These are phyloP conservation scores for Gobionotothen gibberifrons DNA, from an alignment of 2,797 vertebrate species.

Conservation along the genomic window DNA sequence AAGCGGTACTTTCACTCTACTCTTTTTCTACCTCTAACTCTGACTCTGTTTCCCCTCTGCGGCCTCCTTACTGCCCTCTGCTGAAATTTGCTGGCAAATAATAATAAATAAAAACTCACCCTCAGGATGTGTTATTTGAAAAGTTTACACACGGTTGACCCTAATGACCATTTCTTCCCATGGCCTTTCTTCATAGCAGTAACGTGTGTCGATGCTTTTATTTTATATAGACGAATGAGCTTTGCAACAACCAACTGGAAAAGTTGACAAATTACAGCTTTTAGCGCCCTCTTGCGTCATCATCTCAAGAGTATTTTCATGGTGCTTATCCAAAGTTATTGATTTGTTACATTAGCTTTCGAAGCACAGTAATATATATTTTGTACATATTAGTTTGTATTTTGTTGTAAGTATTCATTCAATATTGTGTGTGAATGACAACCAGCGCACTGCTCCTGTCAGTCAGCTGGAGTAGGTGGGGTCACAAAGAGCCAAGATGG, in stretches of 20 bases:
- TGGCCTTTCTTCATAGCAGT: neutral
- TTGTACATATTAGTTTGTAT: neutral
- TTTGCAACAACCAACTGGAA: slow-evolving; percentile 29
- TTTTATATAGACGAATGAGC: slow-evolving; percentile 43
- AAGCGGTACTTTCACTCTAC: neutral
- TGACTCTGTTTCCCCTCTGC: too few relatives aligned
- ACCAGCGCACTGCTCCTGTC: slow-evolving; percentile 43
- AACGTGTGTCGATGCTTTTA: slow-evolving; percentile 21
- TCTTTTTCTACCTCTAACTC: too few relatives aligned
- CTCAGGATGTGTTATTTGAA: too few relatives aligned
- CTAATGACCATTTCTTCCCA: too few relatives aligned
- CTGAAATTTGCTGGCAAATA: too few relatives aligned
- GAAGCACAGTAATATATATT: neutral
- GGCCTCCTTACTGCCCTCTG: too few relatives aligned
- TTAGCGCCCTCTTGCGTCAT: slow-evolving; percentile 19
- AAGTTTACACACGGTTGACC: too few relatives aligned
- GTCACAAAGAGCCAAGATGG: slow-evolving; percentile 93
- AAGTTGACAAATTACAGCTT: neutral
- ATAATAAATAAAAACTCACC: too few relatives aligned
- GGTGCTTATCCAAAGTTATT: neutral
- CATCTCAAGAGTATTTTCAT: neutral
- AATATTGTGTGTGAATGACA: neutral
- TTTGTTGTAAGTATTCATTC: neutral
- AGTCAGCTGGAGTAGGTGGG: slow-evolving; percentile 82
- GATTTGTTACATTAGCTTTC: neutral